Evolutionary conservation across 1,140 invertebrate species (phyloP), one percentile per base, ranked within the genome.

Genomic region (Centruroides sculpturatus): DNA sequence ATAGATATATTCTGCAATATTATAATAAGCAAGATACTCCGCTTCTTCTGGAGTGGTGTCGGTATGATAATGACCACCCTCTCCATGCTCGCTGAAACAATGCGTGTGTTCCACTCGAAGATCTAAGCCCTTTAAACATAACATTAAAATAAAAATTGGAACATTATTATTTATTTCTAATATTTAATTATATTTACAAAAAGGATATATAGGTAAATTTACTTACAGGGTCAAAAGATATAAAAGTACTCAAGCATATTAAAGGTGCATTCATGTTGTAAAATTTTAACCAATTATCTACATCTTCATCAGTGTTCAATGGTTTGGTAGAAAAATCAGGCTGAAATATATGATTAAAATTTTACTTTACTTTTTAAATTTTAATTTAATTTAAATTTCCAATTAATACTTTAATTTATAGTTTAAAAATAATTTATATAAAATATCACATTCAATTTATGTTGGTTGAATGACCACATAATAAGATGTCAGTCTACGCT

Each of bases 21-120:
- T 84, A 69, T 94, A 91, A 73, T 92, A 96, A 0, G 84, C 92
- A 64, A 87, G 75, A 73, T 94, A 97, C 71, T 89, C 83, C 3
- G 85, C 89, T 36, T 73, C 78, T 12, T 85, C 82, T 0, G 93
- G 91, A 34, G 89, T 90, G 6, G 85, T 89, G 75, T 97, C 94
- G 71, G 86, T 86, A 74, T 97, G 92, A 76, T 96, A 98, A 80
- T 98, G 94, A 5, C 94, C 93, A 62, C 88, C 93, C 76, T 90
- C 84, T 41, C 84, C 85, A 72, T 89, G 85, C 68, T 83, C 75
- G 70, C 87, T 88, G 72, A 88, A 94, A 61, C 89, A 89, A 72
- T 98, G 93, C 71, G 95, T 96, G 77, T 98, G 92, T 73, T 96
- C 91, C 46, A 93, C 79, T 67, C 92, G 78, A 35, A 97, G 78